Conservation (phyloP, 2,888 invertebrate species). For the Eilema depressum region DNA sequence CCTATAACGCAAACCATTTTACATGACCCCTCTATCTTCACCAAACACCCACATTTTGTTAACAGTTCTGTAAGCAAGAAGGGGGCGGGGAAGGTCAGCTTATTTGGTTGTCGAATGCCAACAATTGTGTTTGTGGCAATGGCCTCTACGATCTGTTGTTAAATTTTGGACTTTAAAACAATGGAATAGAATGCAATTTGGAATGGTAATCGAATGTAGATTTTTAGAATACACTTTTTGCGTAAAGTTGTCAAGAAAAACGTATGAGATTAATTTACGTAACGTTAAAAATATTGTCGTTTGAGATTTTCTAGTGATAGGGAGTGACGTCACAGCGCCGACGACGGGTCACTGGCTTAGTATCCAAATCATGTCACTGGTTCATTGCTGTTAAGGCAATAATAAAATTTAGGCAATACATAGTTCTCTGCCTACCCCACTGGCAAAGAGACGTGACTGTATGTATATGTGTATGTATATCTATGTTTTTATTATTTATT, state of each 20-base stretch:
- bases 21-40: constrained; percentile 56
- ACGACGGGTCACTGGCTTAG: too few relatives aligned
- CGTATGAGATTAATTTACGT: constrained; percentile 50
- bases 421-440: too few relatives aligned
- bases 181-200: constrained; percentile 40
- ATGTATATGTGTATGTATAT: too few relatives aligned
- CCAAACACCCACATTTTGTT: constrained; percentile 38
- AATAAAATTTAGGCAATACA: too few relatives aligned
- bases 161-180: constrained; percentile 61
- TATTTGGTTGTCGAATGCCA: constrained; percentile 65
- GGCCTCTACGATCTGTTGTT: constrained; percentile 66
- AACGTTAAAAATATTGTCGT: constrained; percentile 45
- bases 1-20: constrained; percentile 66
- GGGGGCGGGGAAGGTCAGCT: constrained; percentile 62
- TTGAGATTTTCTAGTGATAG: constrained; percentile 38
- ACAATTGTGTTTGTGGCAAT: constrained; percentile 84
- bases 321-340: background rate
- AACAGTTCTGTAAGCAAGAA: constrained; percentile 31
- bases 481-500: too few relatives aligned
- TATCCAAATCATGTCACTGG: background rate
- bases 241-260: constrained; percentile 51
- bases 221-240: constrained; percentile 65
- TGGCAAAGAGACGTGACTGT: too few relatives aligned
- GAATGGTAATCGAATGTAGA: constrained; percentile 44
- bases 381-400: background rate